Evolutionary conservation across 1,140 invertebrate species (phyloP), one percentile per base, ranked within the genome.

Genomic region (Neodiprion virginianus): DNA sequence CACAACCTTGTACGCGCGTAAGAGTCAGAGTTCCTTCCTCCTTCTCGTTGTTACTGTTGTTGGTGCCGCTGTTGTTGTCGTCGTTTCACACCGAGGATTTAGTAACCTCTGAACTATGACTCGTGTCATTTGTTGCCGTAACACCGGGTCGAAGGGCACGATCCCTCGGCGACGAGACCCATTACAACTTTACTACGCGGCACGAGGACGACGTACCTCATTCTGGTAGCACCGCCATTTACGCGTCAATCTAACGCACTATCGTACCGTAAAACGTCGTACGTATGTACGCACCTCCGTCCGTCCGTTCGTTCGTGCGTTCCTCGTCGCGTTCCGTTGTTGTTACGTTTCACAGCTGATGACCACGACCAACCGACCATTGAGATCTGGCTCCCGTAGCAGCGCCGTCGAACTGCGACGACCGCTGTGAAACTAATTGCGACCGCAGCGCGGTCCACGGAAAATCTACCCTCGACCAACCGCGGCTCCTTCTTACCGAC

Each of bases 111-210:
- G 67, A 9, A 21, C 28, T 68, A 11, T 68, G 17, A 68, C 67
- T 68, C 28, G n/a, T 21, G 67, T 68, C 40, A 61, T 69, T 67
- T n/a, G 74, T 72, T 50, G 71, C 73, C 74, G 79, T 83, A 78
- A 85, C 72, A 77, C 79, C 79, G 76, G 75, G 75, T 77, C 79
- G 78, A 77, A 73, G 76, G 73, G 69, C 78, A 67, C 80, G 79
- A 81, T 73, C 78, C 83, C 83, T 77, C 17, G 17, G 77, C 73
- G 17, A 80, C 76, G 78, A 79, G 80, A 79, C 77, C 80, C 80
- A 76, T 77, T 79, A 77, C 50, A 21, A 77, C 82, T 78, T 79
- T 83, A 79, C 72, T 82, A 75, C 75, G 79, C 80, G 77, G 73
- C 75, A 80, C 76, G 17, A 21, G 17, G 17, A 21, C 17, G 76